Evolutionary conservation across 2,888 invertebrate species (phyloP).

Genomic region (Drosophila prostipennis): DNA sequence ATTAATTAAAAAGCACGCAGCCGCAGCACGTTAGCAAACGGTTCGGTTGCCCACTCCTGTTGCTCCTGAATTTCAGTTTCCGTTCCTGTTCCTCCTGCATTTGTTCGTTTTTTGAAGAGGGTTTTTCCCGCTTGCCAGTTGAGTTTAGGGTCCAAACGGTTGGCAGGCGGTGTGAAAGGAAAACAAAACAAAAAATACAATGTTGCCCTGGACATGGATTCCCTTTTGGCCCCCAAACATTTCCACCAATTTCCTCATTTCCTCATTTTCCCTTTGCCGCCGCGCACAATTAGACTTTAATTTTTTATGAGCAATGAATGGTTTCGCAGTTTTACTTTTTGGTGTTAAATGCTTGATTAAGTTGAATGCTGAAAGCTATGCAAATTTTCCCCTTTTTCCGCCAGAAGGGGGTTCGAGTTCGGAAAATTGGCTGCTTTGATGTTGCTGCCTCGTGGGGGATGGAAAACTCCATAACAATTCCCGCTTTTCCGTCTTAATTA

Average conservation of each 20-base stretch:
- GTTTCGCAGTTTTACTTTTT: slow-evolving; percentile 67
- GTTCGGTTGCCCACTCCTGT: slow-evolving; percentile 32
- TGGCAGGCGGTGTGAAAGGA: slow-evolving; percentile 49
- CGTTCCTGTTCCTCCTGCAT: slow-evolving; percentile 18
- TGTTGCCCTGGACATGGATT: slow-evolving; percentile 46
- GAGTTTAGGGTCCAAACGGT: slow-evolving; percentile 58
- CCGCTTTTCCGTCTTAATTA: slow-evolving; percentile 57
- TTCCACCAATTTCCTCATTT: slow-evolving; percentile 14
- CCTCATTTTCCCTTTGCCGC: slow-evolving; percentile 21
- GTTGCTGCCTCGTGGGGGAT: slow-evolving; percentile 12
- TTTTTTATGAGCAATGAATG: slow-evolving; percentile 77
- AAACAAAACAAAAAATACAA: slow-evolving; percentile 59
- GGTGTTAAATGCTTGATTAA: slow-evolving; percentile 77
- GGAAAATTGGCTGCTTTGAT: slow-evolving; percentile 51
- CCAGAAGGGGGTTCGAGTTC: no score
- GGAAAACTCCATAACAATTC: slow-evolving; percentile 31
- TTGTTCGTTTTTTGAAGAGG: slow-evolving; percentile 54
- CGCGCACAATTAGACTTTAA: slow-evolving; percentile 72
- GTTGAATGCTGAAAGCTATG: slow-evolving; percentile 60
- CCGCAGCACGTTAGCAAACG: slow-evolving; percentile 50
- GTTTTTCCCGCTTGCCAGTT: slow-evolving; percentile 47
- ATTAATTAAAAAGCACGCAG: slow-evolving; percentile 82
- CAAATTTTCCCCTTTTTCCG: slow-evolving; percentile 48
- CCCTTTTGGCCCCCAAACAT: neutral
- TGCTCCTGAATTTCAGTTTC: slow-evolving; percentile 20